Evolutionary conservation across 2,113 vertebrate species (phyloP).

Genomic region (Lagenorhynchus albirostris): DNA sequence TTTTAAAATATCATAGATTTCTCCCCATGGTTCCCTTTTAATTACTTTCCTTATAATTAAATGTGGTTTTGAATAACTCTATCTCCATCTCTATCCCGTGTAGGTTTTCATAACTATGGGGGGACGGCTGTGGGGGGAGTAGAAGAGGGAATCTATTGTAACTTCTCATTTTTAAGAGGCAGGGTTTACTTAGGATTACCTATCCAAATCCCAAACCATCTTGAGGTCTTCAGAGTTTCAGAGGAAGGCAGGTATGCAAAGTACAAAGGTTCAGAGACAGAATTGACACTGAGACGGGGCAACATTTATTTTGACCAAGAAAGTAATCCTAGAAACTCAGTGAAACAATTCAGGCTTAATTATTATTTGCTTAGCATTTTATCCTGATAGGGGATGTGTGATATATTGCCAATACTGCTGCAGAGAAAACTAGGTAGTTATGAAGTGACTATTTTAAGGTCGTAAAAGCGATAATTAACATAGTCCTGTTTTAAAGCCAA

Average conservation of each 20-base stretch:
- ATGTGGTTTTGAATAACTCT: not conserved
- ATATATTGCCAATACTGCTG: not conserved
- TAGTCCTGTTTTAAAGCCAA: not conserved
- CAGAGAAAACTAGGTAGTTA: not conserved
- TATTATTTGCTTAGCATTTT: conserved; percentile 7
- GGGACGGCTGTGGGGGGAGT: not conserved
- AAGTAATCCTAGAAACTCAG: not conserved
- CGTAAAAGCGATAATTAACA: not conserved
- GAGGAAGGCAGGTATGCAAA: not conserved
- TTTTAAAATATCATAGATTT: conserved; percentile 2
- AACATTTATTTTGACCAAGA: not conserved
- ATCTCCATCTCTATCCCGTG: not conserved
- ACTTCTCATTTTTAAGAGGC: not conserved
- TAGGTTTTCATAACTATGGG: not conserved
- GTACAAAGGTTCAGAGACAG: not conserved
- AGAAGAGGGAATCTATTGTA: not conserved
- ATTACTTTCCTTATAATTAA: not conserved
- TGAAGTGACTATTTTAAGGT: not conserved
- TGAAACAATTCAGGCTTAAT: not conserved
- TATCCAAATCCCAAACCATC: not conserved
- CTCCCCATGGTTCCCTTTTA: not conserved
- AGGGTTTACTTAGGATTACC: not conserved
- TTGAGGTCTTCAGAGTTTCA: not conserved
- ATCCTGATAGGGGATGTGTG: not conserved
- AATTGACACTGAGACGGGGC: not conserved